Evolutionary conservation across 2,797 vertebrate species (phyloP), one percentile per base, ranked within the genome.

Genomic region (Selene dorsalis): DNA sequence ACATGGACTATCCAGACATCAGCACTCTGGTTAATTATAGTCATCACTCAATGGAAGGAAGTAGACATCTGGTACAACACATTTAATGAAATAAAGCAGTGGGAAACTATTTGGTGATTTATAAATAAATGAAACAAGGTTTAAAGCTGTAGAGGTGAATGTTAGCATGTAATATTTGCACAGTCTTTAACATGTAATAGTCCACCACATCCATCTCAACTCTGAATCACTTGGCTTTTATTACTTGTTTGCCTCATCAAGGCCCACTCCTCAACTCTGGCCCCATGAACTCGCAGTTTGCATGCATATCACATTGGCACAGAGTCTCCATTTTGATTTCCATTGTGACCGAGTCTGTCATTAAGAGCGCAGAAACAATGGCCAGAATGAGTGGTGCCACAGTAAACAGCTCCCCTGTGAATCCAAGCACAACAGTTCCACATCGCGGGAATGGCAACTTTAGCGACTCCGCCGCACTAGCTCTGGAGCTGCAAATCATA

Each of bases 291-390:
- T 87, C 53, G 71, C 52, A 82, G 74, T 82, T 82, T 78, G 80
- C 87, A 83, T 87, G 83, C 85, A 75, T 87, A 82, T 83, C 85
- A 70, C 85, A 66, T 67, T 89, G 89, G 89, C 88, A 87, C 91
- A 90, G 26, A 83, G 75, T 81, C 78, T 73, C 86, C 77, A 90
- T 90, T 91, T 85, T 82, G 79, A 92, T 92, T 90, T 90, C 88
- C 81, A 93, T 95, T 93, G 93, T 93, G 90, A 84, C 76, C 14
- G 17, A 78, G 87, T 94, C 93, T 94, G 91, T 95, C 94, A 92
- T 91, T 94, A 93, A 90, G 84, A 80, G 80, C 3, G 41, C 62
- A 55, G 58, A 88, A 94, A 94, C 93, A 95, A 94, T 95, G 90
- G 90, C 56, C 38, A 75, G 91, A 92, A 92, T 83, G 90, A 93